phyloP scores from a whole-genome alignment of 2,113 vertebrate genomes.

The Thermophis baileyi region DNA sequence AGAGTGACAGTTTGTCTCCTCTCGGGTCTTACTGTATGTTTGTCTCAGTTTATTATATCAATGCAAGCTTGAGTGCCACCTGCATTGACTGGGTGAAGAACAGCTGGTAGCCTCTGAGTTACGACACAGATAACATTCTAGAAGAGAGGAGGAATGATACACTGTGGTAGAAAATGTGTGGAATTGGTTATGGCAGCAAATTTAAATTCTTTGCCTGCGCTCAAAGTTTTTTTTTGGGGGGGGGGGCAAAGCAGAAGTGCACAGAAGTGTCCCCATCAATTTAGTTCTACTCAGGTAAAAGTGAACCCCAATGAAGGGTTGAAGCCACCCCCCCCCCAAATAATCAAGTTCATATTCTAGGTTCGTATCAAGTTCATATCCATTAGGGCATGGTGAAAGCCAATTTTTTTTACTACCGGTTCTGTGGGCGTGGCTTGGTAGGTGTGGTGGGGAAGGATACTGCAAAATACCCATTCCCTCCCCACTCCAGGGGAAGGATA shows the following conservation, averaged over 20 bases:
- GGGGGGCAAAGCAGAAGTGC: not conserved
- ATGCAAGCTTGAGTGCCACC: not conserved
- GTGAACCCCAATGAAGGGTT: too few relatives aligned
- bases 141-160: not conserved
- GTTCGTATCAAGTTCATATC: too few relatives aligned
- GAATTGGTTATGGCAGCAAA: not conserved
- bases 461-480: too few relatives aligned
- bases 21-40: not conserved
- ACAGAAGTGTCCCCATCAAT: not conserved
- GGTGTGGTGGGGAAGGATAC: too few relatives aligned
- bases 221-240: too few relatives aligned
- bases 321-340: too few relatives aligned
- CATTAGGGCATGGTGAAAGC: too few relatives aligned
- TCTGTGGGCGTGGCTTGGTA: too few relatives aligned
- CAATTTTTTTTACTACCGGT: too few relatives aligned
- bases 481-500: too few relatives aligned
- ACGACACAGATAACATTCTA: not conserved
- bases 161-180: not conserved
- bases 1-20: not conserved
- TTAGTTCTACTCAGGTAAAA: not conserved
- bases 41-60: not conserved
- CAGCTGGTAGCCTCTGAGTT: not conserved
- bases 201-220: not conserved
- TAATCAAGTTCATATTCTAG: too few relatives aligned
- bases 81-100: not conserved